Conservation (phyloP, 2,797 vertebrate species). For the Dendrocincla fuliginosa region DNA sequence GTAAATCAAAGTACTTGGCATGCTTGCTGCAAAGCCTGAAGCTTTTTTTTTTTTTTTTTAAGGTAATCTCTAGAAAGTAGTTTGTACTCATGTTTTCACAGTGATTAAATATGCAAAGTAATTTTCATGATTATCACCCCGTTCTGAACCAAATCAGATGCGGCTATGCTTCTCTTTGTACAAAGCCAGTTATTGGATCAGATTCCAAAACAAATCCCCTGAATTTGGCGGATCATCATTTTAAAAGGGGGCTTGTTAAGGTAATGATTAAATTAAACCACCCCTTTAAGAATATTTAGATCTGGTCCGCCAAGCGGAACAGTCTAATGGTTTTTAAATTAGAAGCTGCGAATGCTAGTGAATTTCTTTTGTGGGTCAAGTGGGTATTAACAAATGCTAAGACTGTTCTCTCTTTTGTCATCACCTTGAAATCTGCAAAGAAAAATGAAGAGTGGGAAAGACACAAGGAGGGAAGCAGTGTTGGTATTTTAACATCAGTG, state of each 20-base stretch:
- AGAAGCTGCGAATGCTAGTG: slow-evolving; percentile 79
- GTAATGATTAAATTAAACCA: slow-evolving; percentile 98
- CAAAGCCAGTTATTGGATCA: slow-evolving; percentile 88
- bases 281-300: slow-evolving; percentile 97
- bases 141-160: slow-evolving; percentile 86
- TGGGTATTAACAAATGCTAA: slow-evolving; percentile 83
- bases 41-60: slow-evolving; percentile 69
- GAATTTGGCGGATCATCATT: slow-evolving; percentile 93
- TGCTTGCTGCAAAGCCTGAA: slow-evolving; percentile 76
- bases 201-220: slow-evolving; percentile 93
- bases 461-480: slow-evolving; percentile 27
- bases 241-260: slow-evolving; percentile 95
- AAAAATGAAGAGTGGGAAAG: slow-evolving; percentile 65
- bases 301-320: slow-evolving; percentile 92
- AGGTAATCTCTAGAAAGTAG: slow-evolving; percentile 84
- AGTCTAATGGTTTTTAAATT: slow-evolving; percentile 93
- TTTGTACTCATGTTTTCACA: slow-evolving; percentile 82
- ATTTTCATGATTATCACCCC: slow-evolving; percentile 86
- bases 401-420: slow-evolving; percentile 77
- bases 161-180: slow-evolving; percentile 81
- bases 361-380: slow-evolving; percentile 83
- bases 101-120: slow-evolving; percentile 93
- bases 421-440: slow-evolving; percentile 82
- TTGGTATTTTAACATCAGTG: slow-evolving; percentile 20
- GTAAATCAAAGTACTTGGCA: slow-evolving; percentile 79